phyloP scores from a whole-genome alignment of 2,797 vertebrate genomes.

The Catamblyrhynchus diadema region DNA sequence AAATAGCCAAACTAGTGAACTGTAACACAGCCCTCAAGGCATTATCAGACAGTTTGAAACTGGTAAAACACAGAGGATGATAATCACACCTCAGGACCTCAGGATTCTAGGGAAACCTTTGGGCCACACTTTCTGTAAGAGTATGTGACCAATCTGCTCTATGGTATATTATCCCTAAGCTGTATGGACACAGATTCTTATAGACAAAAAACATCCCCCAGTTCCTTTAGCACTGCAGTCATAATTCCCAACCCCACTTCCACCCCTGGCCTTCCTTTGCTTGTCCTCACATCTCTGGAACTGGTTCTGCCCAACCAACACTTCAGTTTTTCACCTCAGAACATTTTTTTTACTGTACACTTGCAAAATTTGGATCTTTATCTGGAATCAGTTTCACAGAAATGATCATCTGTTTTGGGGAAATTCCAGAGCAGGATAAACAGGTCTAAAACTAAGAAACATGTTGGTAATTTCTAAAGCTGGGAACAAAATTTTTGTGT shows the following conservation, averaged over 20 bases:
- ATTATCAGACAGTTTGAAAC: not conserved
- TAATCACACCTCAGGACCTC: not conserved
- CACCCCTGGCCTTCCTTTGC: fast-evolving
- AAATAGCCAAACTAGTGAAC: not conserved
- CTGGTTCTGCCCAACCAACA: fast-evolving
- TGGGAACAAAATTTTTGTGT: fast-evolving
- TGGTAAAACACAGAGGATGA: not conserved
- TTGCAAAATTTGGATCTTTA: not conserved
- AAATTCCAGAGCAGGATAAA: not conserved
- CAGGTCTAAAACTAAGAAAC: not conserved
- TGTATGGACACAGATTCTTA: not conserved
- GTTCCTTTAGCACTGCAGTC: not conserved
- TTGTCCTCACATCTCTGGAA: not conserved
- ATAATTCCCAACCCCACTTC: not conserved
- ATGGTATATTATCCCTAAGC: not conserved
- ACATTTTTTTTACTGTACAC: not conserved
- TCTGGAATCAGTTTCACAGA: not conserved
- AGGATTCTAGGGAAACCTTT: not conserved
- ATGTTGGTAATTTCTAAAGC: not conserved
- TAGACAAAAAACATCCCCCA: not conserved
- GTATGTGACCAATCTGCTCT: not conserved
- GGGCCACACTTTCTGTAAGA: not conserved
- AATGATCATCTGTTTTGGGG: not conserved
- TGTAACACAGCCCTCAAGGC: not conserved
- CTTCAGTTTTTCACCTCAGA: not conserved